A percentile compares a stretch with the other conserved stretches of the same genome.
phyloP scores from a whole-genome alignment of 2,113 vertebrate genomes.

The Panthera uncia region DNA sequence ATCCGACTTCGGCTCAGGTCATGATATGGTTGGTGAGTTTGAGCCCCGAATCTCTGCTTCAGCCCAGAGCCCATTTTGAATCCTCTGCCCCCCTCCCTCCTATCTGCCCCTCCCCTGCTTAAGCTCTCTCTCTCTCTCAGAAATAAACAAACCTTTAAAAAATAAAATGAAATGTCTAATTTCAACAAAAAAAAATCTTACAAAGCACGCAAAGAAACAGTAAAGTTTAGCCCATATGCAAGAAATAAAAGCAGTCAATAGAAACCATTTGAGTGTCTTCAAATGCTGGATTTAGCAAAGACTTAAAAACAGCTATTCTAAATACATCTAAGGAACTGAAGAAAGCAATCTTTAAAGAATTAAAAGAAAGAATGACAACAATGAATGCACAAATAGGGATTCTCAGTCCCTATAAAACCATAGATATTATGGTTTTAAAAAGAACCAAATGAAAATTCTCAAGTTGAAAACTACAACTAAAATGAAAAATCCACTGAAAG shows the following conservation, averaged over 20 bases:
- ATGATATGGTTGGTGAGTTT: too few species aligned
- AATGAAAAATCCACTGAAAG: not conserved
- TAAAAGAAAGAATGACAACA: not conserved
- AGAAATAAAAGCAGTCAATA: not conserved
- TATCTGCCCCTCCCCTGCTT: too few species aligned
- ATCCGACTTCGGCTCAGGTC: too few species aligned
- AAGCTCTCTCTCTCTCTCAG: too few species aligned
- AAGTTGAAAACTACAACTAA: not conserved
- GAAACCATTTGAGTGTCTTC: not conserved
- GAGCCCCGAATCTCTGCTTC: too few species aligned
- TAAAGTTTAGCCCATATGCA: not conserved
- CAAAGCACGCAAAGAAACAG: not conserved
- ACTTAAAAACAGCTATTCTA: not conserved
- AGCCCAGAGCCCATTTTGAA: too few species aligned
- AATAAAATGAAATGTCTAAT: not conserved
- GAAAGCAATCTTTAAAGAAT: constrained; percentile 15
- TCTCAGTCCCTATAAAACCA: not conserved
- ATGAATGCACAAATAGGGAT: not conserved
- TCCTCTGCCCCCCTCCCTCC: too few species aligned
- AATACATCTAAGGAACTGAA: not conserved
- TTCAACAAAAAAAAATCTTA: not conserved
- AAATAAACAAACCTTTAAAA: too few species aligned
- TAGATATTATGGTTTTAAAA: not conserved
- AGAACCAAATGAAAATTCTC: not conserved
- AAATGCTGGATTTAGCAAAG: not conserved